Evolutionary conservation across 2,797 vertebrate genomes (phyloP), one percentile per base, ranked within the genome.

Genomic region (Myripristis murdjan): DNA sequence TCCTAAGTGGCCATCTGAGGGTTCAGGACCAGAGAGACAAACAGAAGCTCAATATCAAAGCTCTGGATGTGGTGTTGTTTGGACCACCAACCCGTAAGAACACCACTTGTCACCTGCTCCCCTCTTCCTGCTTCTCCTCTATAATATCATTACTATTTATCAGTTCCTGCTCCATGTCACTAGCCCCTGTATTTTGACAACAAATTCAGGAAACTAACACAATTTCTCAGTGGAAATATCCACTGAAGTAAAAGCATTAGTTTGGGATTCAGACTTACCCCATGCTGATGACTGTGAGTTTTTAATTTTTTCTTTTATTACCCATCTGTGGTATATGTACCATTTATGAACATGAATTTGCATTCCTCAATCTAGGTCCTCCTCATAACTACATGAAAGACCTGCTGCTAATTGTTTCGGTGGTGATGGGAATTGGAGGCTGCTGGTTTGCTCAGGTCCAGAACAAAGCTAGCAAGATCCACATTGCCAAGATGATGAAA

Each of bases 371-470:
- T 49, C n/a, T 24, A 96, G 95, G 95, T 9, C 94, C 93, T 44
- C 96, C 97, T 81, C 98, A 99, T 89, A 99, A 99, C 89, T 99
- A 97, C 95, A 96, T 99, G 96, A 99, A 99, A 83, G 98, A 99
- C 93, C 94, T 99, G 87, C 86, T 98, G 70, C 95, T 99, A 64
- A 96, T 97, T 18, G 94, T 99, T 77, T 99, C 98, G 9, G 97
- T 98, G 85, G 95, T 98, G 79, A 99, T 99, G 94, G 98, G 98
- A 54, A 92, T 99, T 77, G 97, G 98, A 18, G 98, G 97, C 67
- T 98, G 97, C 93, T 98, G 97, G 97, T 99, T 99, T 91, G 97
- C 98, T 18, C 97, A 96, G 81, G 94, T 93, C 1, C 98, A 99
- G 87, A 99, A 96, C 93, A 98, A 97, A 92, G 88, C 92, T 65